These are phyloP conservation scores for Heteronetta atricapilla DNA, from an alignment of 2,113 vertebrate species.

Conservation along the genomic window DNA sequence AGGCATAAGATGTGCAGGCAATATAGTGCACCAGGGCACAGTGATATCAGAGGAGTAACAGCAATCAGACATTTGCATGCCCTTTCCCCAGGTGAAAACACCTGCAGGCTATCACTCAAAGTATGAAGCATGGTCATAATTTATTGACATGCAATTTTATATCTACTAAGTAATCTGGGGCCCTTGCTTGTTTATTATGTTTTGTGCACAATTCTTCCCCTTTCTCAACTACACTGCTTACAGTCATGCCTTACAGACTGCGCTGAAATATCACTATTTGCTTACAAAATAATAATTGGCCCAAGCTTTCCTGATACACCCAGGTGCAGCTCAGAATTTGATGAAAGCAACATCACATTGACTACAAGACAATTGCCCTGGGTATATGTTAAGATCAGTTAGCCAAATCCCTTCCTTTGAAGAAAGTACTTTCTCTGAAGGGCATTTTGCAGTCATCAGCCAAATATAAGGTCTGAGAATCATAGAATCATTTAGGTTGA, in stretches of 20 bases:
- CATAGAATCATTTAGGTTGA: too few species aligned
- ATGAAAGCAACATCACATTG: neutral
- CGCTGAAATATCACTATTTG: neutral
- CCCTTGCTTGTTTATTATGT: neutral
- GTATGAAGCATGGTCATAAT: accelerated
- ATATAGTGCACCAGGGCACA: too few species aligned
- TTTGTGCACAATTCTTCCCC: neutral
- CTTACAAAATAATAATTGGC: neutral
- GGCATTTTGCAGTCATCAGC: neutral
- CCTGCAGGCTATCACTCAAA: neutral
- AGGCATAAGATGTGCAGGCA: neutral
- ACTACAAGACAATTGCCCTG: neutral
- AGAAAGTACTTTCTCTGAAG: neutral
- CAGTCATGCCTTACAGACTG: neutral
- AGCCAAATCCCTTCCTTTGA: neutral
- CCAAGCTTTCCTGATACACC: neutral
- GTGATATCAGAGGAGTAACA: neutral
- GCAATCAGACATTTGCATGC: accelerated
- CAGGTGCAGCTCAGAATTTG: neutral
- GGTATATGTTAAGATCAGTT: neutral
- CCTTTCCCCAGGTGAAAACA: neutral
- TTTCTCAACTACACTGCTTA: neutral
- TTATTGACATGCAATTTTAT: accelerated
- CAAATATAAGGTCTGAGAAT: neutral
- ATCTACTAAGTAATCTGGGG: neutral